A percentile compares a stretch with the other conserved stretches of the same genome.
phyloP scores from a whole-genome alignment of 2,113 vertebrate species.

The Pipa parva region DNA sequence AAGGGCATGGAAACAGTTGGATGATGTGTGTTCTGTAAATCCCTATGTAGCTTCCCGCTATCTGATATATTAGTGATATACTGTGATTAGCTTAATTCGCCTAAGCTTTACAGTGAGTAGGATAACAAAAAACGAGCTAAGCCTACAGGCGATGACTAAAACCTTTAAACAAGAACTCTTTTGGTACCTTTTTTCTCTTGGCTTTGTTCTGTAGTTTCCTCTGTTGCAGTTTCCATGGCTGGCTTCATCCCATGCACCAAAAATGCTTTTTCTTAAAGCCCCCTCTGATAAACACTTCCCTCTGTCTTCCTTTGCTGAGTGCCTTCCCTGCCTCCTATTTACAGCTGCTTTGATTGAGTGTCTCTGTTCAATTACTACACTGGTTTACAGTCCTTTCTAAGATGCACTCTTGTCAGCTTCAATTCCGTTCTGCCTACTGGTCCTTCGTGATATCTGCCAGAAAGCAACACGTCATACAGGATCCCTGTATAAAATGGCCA shows the following conservation, averaged over 20 bases:
- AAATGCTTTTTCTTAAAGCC: slow-evolving; percentile 73
- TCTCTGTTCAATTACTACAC: slow-evolving; percentile 65
- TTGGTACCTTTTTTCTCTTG: slow-evolving; percentile 87
- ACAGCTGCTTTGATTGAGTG: slow-evolving; percentile 61
- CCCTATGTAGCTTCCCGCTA: too few species aligned
- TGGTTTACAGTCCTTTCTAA: slow-evolving; percentile 65
- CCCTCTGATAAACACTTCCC: slow-evolving; percentile 65
- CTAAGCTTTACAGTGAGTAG: neutral
- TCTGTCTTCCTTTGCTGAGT: slow-evolving; percentile 64
- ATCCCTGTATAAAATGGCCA: slow-evolving; percentile 65
- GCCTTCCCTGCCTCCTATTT: slow-evolving; percentile 59
- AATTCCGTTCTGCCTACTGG: slow-evolving; percentile 65
- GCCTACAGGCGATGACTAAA: slow-evolving; percentile 63
- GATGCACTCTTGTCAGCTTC: slow-evolving; percentile 69
- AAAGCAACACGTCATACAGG: slow-evolving; percentile 60
- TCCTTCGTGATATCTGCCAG: slow-evolving; percentile 65
- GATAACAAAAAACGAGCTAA: slow-evolving; percentile 58
- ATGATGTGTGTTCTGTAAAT: too few species aligned
- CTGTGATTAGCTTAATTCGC: too few species aligned
- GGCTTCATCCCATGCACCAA: slow-evolving; percentile 85
- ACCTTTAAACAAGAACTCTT: slow-evolving; percentile 68
- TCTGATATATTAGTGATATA: too few species aligned
- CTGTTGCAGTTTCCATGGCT: slow-evolving; percentile 90
- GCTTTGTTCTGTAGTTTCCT: slow-evolving; percentile 84
- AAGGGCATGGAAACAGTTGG: too few species aligned